Percentiles rank a stretch among this genome's conserved stretches.
These are phyloP conservation scores for Drosophila takahashii DNA, from an alignment of 1,140 invertebrate genomes.

Conservation along the genomic window DNA sequence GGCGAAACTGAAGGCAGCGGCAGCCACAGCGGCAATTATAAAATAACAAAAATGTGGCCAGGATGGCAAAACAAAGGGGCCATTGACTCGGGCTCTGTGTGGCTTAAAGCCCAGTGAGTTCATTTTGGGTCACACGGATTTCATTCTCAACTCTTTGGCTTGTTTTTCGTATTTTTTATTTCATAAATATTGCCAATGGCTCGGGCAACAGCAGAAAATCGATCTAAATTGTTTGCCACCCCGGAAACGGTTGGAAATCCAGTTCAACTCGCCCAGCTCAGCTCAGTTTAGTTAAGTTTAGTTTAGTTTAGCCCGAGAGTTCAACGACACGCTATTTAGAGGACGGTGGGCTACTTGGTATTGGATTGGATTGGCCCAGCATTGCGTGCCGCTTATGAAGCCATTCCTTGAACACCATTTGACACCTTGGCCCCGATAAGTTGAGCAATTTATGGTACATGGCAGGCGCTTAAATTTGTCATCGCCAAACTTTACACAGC, in stretches of 20 bases:
- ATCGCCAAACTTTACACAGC: slow-evolving; percentile 22
- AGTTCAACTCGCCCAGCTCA: slow-evolving; percentile 1
- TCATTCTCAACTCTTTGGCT: slow-evolving; percentile 19
- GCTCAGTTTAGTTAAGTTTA: slow-evolving; percentile 5
- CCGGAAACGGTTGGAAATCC: slow-evolving; percentile 30
- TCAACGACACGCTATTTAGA: slow-evolving; percentile 37
- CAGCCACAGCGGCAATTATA: slow-evolving; percentile 51
- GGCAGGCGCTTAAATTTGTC: slow-evolving; percentile 48
- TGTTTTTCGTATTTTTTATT: neutral
- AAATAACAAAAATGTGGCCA: slow-evolving; percentile 52
- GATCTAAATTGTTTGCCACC: slow-evolving; percentile 34
- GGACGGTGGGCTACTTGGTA: neutral
- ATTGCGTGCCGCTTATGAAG: slow-evolving; percentile 46
- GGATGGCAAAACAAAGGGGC: slow-evolving; percentile 41
- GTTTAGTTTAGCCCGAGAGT: slow-evolving; percentile 4
- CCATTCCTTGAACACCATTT: slow-evolving; percentile 49
- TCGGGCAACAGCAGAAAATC: slow-evolving; percentile 24
- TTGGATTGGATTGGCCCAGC: neutral
- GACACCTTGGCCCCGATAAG: slow-evolving; percentile 49
- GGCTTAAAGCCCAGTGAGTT: slow-evolving; percentile 23
- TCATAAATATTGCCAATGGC: slow-evolving; percentile 42
- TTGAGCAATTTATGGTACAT: slow-evolving; percentile 50
- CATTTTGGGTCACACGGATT: slow-evolving; percentile 46
- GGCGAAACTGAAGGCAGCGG: slow-evolving; percentile 13
- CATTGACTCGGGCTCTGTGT: slow-evolving; percentile 33